These are phyloP conservation scores for Belonocnema kinseyi DNA, from an alignment of 1,140 invertebrate species.

Conservation along the genomic window DNA sequence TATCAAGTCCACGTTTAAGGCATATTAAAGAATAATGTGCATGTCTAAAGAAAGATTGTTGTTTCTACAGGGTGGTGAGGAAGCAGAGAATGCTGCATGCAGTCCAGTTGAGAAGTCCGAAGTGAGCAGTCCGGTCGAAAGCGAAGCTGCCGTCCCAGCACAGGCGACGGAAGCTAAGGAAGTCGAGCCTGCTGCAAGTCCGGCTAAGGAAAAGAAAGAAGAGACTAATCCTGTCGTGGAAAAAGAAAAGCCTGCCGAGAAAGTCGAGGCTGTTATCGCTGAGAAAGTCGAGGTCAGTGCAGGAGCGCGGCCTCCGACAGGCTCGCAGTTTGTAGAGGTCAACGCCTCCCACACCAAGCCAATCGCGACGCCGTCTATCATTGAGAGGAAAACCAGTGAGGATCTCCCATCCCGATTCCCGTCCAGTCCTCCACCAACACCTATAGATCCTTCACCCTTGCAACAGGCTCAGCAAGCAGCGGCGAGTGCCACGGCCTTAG, in stretches of 20 bases:
- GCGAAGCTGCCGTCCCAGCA: constrained; percentile 42
- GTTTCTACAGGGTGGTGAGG: constrained; percentile 68
- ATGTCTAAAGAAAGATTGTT: constrained; percentile 4
- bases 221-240: constrained; percentile 52
- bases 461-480: constrained; percentile 71
- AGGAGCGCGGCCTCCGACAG: constrained; percentile 48
- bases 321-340: constrained; percentile 47
- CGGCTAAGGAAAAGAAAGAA: constrained; percentile 52
- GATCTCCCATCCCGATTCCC: constrained; percentile 69
- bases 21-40: constrained; percentile 18
- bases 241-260: constrained; percentile 53
- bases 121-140: constrained; percentile 68
- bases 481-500: constrained; percentile 63
- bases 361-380: constrained; percentile 70
- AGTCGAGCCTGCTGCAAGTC: constrained; percentile 31
- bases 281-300: constrained; percentile 74
- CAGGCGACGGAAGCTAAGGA: constrained; percentile 49
- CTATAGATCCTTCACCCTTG: constrained; percentile 72
- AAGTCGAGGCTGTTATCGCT: constrained; percentile 50
- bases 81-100: constrained; percentile 58
- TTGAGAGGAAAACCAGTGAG: constrained; percentile 75
- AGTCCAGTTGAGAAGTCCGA: constrained; percentile 65
- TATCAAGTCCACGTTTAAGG: neutral
- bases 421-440: constrained; percentile 73
- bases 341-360: constrained; percentile 50